Base-by-base conservation (phyloP, 2,113 vertebrate genomes). In the Phyllostomus discolor region DNA sequence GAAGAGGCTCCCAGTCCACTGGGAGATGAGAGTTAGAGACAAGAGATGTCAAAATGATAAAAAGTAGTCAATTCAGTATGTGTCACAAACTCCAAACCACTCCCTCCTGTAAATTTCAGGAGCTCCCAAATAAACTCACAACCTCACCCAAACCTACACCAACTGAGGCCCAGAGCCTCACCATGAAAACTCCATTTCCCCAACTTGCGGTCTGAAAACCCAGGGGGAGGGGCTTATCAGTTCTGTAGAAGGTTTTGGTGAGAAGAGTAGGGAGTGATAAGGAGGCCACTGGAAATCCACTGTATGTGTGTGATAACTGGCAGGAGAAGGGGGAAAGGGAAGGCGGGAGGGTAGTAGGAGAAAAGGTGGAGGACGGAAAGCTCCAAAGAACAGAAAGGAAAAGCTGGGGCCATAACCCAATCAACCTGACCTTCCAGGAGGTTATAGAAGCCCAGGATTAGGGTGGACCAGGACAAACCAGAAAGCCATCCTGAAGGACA, bases 181-280 rank as follows among this genome's bases (percentile, higher is more conserved):
- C 57, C 17, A 1, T 14, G 12, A 41, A 31, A 2, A 8, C n/a
- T 38, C 20, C 10, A 7, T 12, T 16, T 33, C 8, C 8, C 12
- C 31, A 41, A 19, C 16, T 35, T n/a, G 11, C 54, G n/a, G 41
- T n/a, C 67, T 73, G n/a, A n/a, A 62, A 43, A 72, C 35, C 57
- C 38, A 0, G 2, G 20, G 35, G 6, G 4, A 43, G 59, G 10
- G 22, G 12, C 17, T 0, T 20, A 4, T 64, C 20, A 0, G 15
- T 16, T 76, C 22, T 80, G 78, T 33, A 17, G 59, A 64, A 46
- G n/a, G 6, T 46, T 83, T n/a, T 22, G 3, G 20, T 59, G 17
- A 75, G 17, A 38, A 82, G 12, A 50, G 2, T 8, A 26, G 54
- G 46, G 33, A 33, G 15, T 10, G 20, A 48, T 50, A 62, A 10